Base-by-base conservation (phyloP, 2,797 vertebrate genomes). In the Gouania willdenowi region DNA sequence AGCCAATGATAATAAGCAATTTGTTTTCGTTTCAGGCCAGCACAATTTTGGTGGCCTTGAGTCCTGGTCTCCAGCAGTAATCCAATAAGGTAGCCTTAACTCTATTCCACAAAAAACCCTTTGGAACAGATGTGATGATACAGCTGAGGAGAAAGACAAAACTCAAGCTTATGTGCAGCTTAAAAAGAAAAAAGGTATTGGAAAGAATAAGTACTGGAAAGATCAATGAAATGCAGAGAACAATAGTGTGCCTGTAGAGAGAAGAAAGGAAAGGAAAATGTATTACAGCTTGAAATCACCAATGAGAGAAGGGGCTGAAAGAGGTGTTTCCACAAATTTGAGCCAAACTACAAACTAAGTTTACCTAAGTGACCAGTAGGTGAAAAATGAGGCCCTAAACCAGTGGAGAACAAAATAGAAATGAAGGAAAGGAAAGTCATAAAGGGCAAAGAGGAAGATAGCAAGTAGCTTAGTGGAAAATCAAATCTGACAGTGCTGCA, bases 401-500 rank as follows among this genome's bases (percentile, higher is more conserved):
- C 6, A 19, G 5, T 19, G 8, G 48, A 8, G 9, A 26, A 11
- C 57, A 10, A 2, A 38, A 26, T 57, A 11, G 8, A 8, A 28
- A 22, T 2, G 21, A 40, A 25, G 13, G 17, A 13, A 32, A 28
- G 8, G 5, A 57, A 46, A 39, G 28, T 43, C 43, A 46, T 10
- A 9, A 12, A 19, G 22, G 30, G 27, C 10, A 12, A 19, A 9
- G 18, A 50, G 13, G 16, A 35, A 49, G 48, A 50, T 2, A 13
- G 37, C 26, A 13, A 21, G 37, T 9, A 15, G 29, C 36, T 41
- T 9, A 7, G 31, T 54, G 26, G 24, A 53, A 63, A 70, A 71
- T 59, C 51, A 41, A 10, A 70, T 46, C 31, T 37, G 54, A 44
- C 45, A 65, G 42, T 26, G 30, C 16, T 36, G 19, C 33, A 34